phyloP scores from a whole-genome alignment of 2,797 vertebrate genomes.

The Semaprochilodus insignis region DNA sequence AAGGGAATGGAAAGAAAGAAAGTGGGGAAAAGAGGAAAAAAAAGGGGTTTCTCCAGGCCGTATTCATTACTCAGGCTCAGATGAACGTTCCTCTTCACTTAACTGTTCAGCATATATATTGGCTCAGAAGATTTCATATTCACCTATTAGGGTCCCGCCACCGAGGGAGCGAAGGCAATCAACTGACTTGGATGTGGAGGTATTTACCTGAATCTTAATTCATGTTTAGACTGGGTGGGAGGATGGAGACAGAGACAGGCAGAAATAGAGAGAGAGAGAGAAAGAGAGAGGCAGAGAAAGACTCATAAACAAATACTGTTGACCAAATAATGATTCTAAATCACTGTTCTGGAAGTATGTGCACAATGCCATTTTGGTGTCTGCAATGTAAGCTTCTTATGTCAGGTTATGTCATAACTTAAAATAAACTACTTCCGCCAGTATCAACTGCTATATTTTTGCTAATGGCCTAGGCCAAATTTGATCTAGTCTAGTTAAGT shows the following conservation, averaged over 20 bases:
- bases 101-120: slow-evolving; percentile 77
- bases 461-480: no score
- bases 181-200: slow-evolving; percentile 65
- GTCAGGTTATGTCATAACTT: no score
- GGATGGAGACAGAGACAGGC: not conserved
- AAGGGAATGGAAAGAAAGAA: slow-evolving; percentile 40
- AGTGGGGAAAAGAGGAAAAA: slow-evolving; percentile 38
- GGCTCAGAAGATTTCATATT: slow-evolving; percentile 76
- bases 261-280: not conserved
- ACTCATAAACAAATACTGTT: slow-evolving; percentile 8
- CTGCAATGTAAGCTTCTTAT: not conserved
- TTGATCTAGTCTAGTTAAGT: no score
- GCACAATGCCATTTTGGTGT: not conserved
- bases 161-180: slow-evolving; percentile 73
- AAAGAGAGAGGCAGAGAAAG: not conserved
- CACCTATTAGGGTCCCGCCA: slow-evolving; percentile 69
- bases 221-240: slow-evolving; percentile 54
- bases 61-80: slow-evolving; percentile 57
- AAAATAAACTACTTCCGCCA: no score
- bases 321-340: not conserved
- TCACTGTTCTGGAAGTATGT: not conserved
- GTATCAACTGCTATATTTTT: no score
- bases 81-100: slow-evolving; percentile 67
- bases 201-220: slow-evolving; percentile 78
- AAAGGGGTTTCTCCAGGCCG: slow-evolving; percentile 61